These are phyloP conservation scores for Tethya wilhelma DNA, from an alignment of 37 sponge, comb jelly and placozoan species.

Conservation along the genomic window DNA sequence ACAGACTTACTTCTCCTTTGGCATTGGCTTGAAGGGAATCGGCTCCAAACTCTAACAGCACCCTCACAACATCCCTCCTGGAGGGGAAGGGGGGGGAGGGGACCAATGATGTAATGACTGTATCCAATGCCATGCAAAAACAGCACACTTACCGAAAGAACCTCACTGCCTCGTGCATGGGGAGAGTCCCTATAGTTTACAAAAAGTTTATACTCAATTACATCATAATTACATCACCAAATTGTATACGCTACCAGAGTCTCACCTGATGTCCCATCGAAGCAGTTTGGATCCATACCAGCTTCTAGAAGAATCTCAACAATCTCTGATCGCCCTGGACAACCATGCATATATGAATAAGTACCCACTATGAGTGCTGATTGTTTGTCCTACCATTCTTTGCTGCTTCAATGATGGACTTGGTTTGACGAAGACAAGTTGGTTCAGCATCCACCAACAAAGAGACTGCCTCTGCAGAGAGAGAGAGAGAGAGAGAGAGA, in stretches of 20 bases:
- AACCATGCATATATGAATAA: constrained; percentile 4
- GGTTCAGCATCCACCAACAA: constrained; percentile 77
- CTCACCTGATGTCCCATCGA: constrained; percentile 38
- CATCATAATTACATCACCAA: background rate
- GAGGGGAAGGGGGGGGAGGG: background rate
- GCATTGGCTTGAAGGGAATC: constrained; percentile 39
- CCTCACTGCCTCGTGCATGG: constrained; percentile 79
- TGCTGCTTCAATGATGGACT: constrained; percentile 60
- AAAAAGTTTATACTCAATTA: background rate
- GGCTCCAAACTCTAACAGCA: constrained; percentile 82
- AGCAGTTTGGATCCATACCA: constrained; percentile 77
- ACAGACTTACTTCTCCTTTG: constrained; percentile 41
- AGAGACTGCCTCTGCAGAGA: constrained; percentile 69
- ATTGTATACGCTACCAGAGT: background rate
- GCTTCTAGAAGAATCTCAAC: constrained; percentile 75
- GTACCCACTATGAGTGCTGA: no score
- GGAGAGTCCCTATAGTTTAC: constrained; percentile 46
- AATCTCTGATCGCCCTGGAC: constrained; percentile 57
- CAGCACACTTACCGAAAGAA: constrained; percentile 58
- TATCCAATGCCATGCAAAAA: background rate
- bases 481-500: background rate
- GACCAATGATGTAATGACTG: background rate
- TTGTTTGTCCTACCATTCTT: constrained; percentile 43
- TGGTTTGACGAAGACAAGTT: constrained; percentile 20
- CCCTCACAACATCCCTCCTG: constrained; percentile 27